These are phyloP conservation scores for Chiloscyllium plagiosum DNA, from an alignment of 2,113 vertebrate species.

Conservation along the genomic window DNA sequence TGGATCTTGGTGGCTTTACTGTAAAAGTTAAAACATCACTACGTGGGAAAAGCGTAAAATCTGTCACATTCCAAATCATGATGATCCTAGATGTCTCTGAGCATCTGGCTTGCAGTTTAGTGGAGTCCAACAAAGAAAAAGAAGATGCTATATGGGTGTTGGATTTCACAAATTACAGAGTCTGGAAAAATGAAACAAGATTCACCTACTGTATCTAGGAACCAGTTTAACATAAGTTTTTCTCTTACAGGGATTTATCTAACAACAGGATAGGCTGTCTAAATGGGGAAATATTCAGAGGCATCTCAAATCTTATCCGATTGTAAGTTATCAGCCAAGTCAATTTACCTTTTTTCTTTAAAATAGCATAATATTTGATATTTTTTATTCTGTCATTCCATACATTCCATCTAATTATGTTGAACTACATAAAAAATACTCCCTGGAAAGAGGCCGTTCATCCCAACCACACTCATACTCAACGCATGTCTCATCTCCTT, in stretches of 20 bases:
- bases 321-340: constrained; percentile 70
- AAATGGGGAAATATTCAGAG: constrained; percentile 83
- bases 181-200: not conserved
- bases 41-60: not conserved
- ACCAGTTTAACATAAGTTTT: constrained; percentile 39
- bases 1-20: not conserved
- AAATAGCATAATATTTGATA: not conserved
- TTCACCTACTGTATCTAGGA: constrained; percentile 36
- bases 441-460: not conserved
- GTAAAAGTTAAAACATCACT: not conserved
- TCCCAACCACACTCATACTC: not conserved
- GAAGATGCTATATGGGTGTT: not conserved
- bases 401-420: not conserved
- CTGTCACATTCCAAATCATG: not conserved
- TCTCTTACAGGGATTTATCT: constrained; percentile 73
- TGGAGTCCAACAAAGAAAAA: not conserved
- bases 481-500: not conserved
- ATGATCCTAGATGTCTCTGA: not conserved
- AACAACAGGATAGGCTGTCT: constrained; percentile 94
- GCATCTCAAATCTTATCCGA: constrained; percentile 74
- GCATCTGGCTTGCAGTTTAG: not conserved
- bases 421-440: not conserved
- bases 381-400: not conserved
- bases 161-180: not conserved
- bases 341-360: not conserved